Evolutionary conservation across 2,113 vertebrate genomes (phyloP), one percentile per base, ranked within the genome.

Genomic region (Alethe diademata): DNA sequence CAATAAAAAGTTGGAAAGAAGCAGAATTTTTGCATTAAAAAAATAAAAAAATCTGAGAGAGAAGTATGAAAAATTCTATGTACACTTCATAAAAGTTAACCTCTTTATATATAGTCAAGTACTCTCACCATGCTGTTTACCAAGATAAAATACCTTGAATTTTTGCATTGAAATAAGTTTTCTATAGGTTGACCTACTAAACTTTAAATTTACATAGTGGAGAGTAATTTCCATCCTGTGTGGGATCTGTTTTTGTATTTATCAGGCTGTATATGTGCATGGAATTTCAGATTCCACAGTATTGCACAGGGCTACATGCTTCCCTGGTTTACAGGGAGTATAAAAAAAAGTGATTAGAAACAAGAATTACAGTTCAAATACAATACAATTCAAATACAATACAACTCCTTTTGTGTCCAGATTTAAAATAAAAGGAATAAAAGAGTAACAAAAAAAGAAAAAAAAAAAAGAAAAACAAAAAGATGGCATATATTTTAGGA

Each of bases 281-380:
- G 20, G 36, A 91, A 78, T 66, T 86, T 43, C 36, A 75, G 36
- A 58, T 78, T 75, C 7, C 38, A 23, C 12, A 29, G 9, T 20
- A 6, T 47, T 64, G 20, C 20, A 38, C 0, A 51, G 45, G 14
- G 31, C 31, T 80, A 7, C 1, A 6, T 8, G 14, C 9, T 50
- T 36, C 57, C 40, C 48, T 75, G 48, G 5, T 29, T 80, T 60
- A 56, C 54, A 86, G 33, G 22, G 48, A 73, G 45, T 36, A 57
- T 14, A 56, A 38, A 75, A 78, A 26, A 15, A 40, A 40, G 6
- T 38, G 31, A 29, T 78, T 19, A 73, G 73, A 53, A 6, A 31
- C 19, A 70, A n/a, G 42, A 54, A 22, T 62, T 62, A 29, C 14
- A 19, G 36, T n/a, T 51, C 25, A 51, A 28, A 51, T 51, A 51